Conservation (phyloP, 2,797 vertebrate species). For the Atherinosoma microstoma region DNA sequence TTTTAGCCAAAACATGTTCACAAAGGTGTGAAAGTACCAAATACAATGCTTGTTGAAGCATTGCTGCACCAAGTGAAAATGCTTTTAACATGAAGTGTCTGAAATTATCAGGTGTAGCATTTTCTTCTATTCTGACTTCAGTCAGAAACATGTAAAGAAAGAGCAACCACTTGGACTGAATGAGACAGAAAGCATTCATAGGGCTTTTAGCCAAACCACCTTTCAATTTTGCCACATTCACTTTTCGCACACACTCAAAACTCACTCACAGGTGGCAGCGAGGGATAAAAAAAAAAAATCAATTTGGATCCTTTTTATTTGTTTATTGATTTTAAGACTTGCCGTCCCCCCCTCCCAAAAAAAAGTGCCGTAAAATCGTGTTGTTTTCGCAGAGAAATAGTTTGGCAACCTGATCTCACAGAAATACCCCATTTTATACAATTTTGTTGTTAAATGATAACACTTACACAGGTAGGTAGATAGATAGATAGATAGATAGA, state of each 20-base stretch:
- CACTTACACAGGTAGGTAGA: too few species aligned
- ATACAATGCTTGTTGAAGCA: not conserved
- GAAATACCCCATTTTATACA: too few species aligned
- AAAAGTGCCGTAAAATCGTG: too few species aligned
- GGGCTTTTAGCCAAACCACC: not conserved
- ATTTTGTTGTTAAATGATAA: too few species aligned
- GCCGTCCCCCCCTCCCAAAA: too few species aligned
- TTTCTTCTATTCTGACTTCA: not conserved
- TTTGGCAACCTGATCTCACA: too few species aligned
- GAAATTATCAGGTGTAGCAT: slow-evolving; percentile 2
- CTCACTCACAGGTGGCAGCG: not conserved
- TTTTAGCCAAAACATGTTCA: not conserved
- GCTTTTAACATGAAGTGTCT: not conserved
- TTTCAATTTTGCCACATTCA: not conserved
- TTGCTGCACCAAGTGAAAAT: not conserved
- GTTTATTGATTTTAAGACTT: too few species aligned
- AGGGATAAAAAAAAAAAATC: too few species aligned
- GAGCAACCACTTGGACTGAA: not conserved
- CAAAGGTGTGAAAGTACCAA: slow-evolving; percentile 10
- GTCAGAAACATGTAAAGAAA: not conserved
- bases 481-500: too few species aligned
- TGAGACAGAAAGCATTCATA: not conserved
- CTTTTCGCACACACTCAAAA: not conserved
- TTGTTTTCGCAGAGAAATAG: too few species aligned
- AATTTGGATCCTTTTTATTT: too few species aligned